phyloP scores from a whole-genome alignment of 35 echinoderm and acorn worm species.

The Hemicentrotus pulcherrimus region DNA sequence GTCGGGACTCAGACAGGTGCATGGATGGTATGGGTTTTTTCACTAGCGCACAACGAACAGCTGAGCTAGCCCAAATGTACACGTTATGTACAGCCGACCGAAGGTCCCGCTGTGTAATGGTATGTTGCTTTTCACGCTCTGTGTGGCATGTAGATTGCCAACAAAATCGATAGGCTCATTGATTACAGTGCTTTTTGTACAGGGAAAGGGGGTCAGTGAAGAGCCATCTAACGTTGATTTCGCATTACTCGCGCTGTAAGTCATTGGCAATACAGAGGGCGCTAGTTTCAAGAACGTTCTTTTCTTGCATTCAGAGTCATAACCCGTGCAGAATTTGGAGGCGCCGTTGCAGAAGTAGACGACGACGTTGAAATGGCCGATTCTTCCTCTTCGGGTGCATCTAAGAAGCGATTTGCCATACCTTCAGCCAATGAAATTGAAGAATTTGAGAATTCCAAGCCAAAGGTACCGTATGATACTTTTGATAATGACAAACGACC shows the following conservation, averaged over 20 bases:
- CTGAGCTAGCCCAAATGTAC: background rate
- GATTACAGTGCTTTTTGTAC: background rate
- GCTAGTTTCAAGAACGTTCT: background rate
- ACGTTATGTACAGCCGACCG: background rate
- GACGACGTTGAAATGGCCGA: slow-evolving; percentile 22
- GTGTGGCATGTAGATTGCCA: slow-evolving; percentile 43
- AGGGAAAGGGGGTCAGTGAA: background rate
- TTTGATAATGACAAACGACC: background rate
- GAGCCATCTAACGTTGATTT: background rate
- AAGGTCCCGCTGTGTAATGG: slow-evolving; percentile 45
- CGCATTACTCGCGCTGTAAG: background rate
- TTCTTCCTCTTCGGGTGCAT: background rate
- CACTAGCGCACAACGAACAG: background rate
- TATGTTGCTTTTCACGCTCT: slow-evolving; percentile 41
- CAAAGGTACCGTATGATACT: slow-evolving; percentile 46
- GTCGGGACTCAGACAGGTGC: slow-evolving; percentile 32
- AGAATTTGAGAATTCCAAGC: slow-evolving; percentile 34
- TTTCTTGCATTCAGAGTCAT: background rate
- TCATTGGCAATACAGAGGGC: background rate
- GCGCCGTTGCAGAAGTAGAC: background rate
- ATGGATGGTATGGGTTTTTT: background rate
- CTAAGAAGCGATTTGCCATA: slow-evolving; percentile 49
- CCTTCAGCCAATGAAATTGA: slow-evolving; percentile 55
- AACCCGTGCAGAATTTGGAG: background rate
- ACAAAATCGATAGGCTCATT: slow-evolving; percentile 38